Base-by-base conservation (phyloP, 2,113 vertebrate genomes). In the Microcebus jonahi region DNA sequence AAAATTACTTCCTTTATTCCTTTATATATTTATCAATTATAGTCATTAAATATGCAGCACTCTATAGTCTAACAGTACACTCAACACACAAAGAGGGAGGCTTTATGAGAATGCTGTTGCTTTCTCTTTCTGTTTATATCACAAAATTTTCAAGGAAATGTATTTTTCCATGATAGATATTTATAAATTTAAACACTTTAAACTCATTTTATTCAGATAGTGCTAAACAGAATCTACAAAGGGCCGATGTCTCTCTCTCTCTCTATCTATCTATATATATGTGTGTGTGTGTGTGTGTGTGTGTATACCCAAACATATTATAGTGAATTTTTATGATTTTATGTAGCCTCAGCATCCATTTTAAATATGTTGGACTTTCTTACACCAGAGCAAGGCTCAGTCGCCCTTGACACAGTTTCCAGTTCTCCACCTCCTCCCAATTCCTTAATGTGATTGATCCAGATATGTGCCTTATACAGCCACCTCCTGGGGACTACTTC, bases 81-180 rank as follows among this genome's bases (percentile, higher is more conserved):
- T 67, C 23, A 36, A 17, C 6, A 76, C 29, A 45, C 25, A 61
- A 23, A 55, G 42, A 25, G 73, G 21, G 13, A 73, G 73, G 25
- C 20, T 77, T 82, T 67, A 71, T 73, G n/a, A 70, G 45, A 88
- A 20, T 63, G 6, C 23, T 21, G 0, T 57, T 88, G 34, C 45
- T 93, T 96, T 81, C 34, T 95, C 68, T 91, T 45, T 42, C 31
- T 23, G 0, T 97, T 95, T 84, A 10, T 55, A 57, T 73, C 4
- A 86, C 4, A 86, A 87, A 84, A 42, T 53, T 70, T 82, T 83
- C n/a, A 95, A 79, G 86, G 45, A 73, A 65, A 55, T 45, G 21
- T 48, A 42, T 71, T 70, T 89, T 55, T 29, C 53, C 55, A 53
- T 89, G 67, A 79, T 57, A 53, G 21, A n/a, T 81, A 88, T 70